A percentile compares a stretch with the other conserved stretches of the same genome.
These are phyloP conservation scores for Engraulis encrasicolus DNA, from an alignment of 2,113 vertebrate species.

Conservation along the genomic window DNA sequence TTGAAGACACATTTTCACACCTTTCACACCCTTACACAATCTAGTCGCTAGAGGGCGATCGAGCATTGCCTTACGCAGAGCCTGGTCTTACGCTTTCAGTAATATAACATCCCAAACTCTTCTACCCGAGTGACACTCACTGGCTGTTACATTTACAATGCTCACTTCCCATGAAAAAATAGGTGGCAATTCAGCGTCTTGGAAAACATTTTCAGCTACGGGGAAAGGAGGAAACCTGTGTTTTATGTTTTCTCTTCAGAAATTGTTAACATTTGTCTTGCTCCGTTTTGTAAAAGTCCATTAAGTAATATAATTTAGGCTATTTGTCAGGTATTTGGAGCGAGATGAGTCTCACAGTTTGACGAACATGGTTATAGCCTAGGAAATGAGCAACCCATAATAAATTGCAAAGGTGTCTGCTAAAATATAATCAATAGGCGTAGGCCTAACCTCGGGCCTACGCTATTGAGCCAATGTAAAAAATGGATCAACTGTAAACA, in stretches of 20 bases:
- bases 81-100: slow-evolving; percentile 25
- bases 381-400: too few relatives aligned
- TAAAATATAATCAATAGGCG: too few relatives aligned
- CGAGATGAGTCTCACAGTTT: too few relatives aligned
- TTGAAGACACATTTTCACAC: too few relatives aligned
- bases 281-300: too few relatives aligned
- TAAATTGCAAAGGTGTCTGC: too few relatives aligned
- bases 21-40: neutral
- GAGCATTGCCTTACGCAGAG: slow-evolving; percentile 39
- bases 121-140: neutral
- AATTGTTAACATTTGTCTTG: neutral
- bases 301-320: too few relatives aligned
- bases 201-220: neutral
- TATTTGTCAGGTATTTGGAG: too few relatives aligned
- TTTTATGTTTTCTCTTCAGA: neutral
- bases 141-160: neutral
- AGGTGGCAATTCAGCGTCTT: neutral
- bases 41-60: slow-evolving; percentile 58
- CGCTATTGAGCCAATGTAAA: too few relatives aligned
- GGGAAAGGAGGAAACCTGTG: neutral
- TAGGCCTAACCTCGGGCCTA: too few relatives aligned
- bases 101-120: neutral
- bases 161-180: neutral
- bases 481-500: too few relatives aligned
- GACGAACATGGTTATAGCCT: too few relatives aligned